Base-by-base conservation (phyloP, 1,140 invertebrate genomes). In the Nixonia krombeini region DNA sequence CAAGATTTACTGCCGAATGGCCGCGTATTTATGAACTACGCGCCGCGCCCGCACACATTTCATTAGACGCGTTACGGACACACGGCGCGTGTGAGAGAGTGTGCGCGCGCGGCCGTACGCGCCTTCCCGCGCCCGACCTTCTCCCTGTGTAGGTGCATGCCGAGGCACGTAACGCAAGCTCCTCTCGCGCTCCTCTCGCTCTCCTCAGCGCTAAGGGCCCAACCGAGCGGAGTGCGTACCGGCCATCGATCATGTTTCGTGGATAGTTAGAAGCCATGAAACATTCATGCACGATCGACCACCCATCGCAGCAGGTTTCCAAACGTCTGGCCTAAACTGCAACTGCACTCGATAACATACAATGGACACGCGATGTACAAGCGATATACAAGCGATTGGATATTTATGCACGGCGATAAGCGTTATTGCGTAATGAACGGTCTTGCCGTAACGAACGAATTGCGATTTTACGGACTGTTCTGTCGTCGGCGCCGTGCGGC, bases 21-120 rank as follows among this genome's bases (percentile, higher is more conserved):
- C 52, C 61, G 73, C 78, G 79, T 84, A 83, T 85, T 85, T 84
- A 85, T 85, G 81, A 82, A 85, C 82, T 84, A 73, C 77, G 70
- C 73, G 53, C 49, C 73, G 58, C 61, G 58, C 41, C 59, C 65
- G 56, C 58, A 75, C 64, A 61, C 68, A 75, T 66, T 64, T 58
- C 71, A 71, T 71, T 71, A 70, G 12, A n/a, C n/a, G n/a, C n/a
- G n/a, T n/a, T n/a, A n/a, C n/a, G n/a, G n/a, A n/a, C n/a, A n/a
- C 37, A 15, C 37, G 12, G 13, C 47, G 15, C 40, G 26, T 16
- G 35, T 29, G 26, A n/a, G n/a, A n/a, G n/a, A n/a, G n/a, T 23
- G 28, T 18, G 41, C 21, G 38, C 26, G 23, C 61, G 42, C 64
- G 63, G 52, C 52, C 45, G 37, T 50, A 50, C 23, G 44, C 33